Base-by-base conservation (phyloP, 2,888 invertebrate genomes). In the Caenorhabditis zanzibari region DNA sequence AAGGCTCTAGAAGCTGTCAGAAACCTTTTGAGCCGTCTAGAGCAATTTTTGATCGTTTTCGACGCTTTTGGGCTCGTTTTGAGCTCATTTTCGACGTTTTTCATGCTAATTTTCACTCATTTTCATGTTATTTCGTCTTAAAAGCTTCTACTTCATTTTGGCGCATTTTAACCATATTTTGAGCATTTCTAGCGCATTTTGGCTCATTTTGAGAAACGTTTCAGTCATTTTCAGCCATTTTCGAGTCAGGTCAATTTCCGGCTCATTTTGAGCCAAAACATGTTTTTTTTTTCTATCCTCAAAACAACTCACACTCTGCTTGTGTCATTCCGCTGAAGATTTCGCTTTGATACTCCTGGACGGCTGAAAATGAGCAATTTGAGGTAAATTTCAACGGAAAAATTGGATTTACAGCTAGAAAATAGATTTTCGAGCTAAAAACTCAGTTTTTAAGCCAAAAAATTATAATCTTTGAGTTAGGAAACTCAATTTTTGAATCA, bases 351-450 rank as follows among this genome's bases (percentile, higher is more conserved):
- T 77, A 77, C 38, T 69, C 63, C 10, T 16, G 28, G 63, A 69
- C 28, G 14, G 77, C 77, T 77, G 77, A 19, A 77, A 77, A 73
- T 28, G 4, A 54, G 22, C n/a, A n/a, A n/a, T n/a, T n/a, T n/a
- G 28, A 6, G 26, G 19, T 16, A 16, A 64, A 44, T 26, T 47
- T 28, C 1, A 3, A 16, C 10, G 16, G 35, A 24, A 49, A 64
- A 47, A 47, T 58, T 1, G 16, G n/a, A n/a, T 32, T 58, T 58
- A 35, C 35, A 58, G 19, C 16, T 19, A 2, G 19, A 58, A n/a
- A 28, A 16, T 28, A 28, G 10, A 35, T 28, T 35, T 58, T 58
- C 19, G 9, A 12, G n/a, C 58, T 6, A 24, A 26, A 49, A 49
- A 49, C 7, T 49, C 2, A 49, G 49, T 1, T 19, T 19, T 52